Percentiles rank a stretch among this genome's conserved stretches.
Conservation (phyloP, 2,113 vertebrate genomes). For the Conger conger region DNA sequence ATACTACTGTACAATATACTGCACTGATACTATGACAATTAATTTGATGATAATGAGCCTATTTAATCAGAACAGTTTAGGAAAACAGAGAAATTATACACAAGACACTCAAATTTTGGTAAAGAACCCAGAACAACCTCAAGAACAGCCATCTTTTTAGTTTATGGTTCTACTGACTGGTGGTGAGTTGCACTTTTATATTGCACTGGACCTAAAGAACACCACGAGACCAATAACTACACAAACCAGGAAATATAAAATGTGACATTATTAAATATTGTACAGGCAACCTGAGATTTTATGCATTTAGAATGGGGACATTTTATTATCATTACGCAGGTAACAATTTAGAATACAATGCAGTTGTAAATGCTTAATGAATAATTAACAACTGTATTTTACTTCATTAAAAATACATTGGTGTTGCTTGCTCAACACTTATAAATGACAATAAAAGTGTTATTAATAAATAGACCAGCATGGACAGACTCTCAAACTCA, state of each 20-base stretch:
- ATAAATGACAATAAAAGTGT: background rate
- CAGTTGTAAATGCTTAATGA: background rate
- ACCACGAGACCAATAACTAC: background rate
- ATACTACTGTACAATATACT: conserved; percentile 27
- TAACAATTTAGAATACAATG: background rate
- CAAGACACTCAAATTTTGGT: background rate
- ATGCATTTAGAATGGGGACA: background rate
- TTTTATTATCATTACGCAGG: background rate
- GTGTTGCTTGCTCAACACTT: background rate
- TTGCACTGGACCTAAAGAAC: background rate
- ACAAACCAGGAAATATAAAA: background rate
- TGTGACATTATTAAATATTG: background rate
- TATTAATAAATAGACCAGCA: background rate
- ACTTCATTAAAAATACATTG: background rate
- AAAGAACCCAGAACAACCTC: background rate
- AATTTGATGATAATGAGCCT: conserved; percentile 48
- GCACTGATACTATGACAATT: conserved; percentile 35
- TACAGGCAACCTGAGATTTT: background rate
- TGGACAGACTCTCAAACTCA: background rate
- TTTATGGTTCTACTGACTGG: conserved; percentile 5
- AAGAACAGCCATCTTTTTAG: background rate
- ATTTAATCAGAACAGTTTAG: conserved; percentile 37
- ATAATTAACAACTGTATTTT: background rate
- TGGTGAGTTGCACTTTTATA: background rate
- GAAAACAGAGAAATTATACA: conserved; percentile 11